These are phyloP conservation scores for Silurus meridionalis DNA, from an alignment of 2,113 vertebrate species.

Conservation along the genomic window DNA sequence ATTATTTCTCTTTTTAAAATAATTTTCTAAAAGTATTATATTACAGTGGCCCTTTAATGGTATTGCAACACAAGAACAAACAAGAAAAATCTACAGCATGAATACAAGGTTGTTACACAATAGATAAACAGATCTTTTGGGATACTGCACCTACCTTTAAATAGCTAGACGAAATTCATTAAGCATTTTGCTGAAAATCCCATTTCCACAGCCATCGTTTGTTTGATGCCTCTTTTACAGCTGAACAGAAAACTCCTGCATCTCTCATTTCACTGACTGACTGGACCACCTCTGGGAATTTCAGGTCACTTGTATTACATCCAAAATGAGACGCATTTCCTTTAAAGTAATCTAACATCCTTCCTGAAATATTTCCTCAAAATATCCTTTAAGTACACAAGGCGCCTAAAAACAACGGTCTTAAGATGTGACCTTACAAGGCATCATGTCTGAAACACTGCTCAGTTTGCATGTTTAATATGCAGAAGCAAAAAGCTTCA, in stretches of 20 bases:
- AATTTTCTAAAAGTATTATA: background rate
- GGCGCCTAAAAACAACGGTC: background rate
- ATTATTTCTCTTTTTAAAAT: background rate
- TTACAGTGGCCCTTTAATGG: background rate
- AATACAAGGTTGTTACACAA: no score
- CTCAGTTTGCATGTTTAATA: slow-evolving; percentile 16
- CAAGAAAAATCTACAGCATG: background rate
- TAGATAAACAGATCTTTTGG: background rate
- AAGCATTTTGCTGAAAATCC: background rate
- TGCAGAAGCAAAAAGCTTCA: slow-evolving; percentile 16
- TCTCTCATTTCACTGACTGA: background rate
- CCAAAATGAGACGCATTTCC: background rate
- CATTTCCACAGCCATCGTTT: background rate
- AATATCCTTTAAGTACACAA: background rate
- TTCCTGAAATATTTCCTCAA: background rate
- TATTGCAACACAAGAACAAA: background rate
- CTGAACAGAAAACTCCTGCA: background rate
- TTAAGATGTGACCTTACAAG: slow-evolving; percentile 4
- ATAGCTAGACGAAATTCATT: background rate
- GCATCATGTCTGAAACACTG: background rate
- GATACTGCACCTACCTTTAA: background rate
- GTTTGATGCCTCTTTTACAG: background rate
- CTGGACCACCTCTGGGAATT: background rate
- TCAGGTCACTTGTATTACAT: background rate
- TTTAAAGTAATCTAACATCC: background rate